Evolutionary conservation across 2,113 vertebrate genomes (phyloP).

Genomic region (Zootoca vivipara): DNA sequence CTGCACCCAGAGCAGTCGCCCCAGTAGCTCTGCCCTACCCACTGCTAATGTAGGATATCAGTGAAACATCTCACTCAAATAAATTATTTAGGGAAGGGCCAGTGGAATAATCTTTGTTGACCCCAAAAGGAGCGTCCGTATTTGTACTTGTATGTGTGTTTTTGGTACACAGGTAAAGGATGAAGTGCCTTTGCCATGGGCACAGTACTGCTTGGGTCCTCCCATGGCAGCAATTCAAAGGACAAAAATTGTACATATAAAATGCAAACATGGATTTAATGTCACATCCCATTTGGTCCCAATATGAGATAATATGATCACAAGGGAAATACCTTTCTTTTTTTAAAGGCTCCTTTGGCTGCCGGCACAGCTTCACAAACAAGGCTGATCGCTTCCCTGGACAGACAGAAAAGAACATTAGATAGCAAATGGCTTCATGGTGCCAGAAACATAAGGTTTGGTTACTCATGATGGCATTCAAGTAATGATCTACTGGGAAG

Average conservation of each 20-base stretch:
- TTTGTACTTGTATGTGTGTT: not conserved
- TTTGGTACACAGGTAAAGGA: not conserved
- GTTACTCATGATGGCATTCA: not conserved
- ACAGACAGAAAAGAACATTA: slow-evolving; percentile 59
- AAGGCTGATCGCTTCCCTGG: slow-evolving; percentile 95
- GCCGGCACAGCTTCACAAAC: slow-evolving; percentile 94
- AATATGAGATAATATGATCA: not conserved
- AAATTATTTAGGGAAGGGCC: too few relatives aligned
- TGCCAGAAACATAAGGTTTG: not conserved
- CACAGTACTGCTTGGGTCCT: not conserved
- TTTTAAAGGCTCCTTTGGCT: slow-evolving; percentile 93
- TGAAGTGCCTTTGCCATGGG: too few relatives aligned
- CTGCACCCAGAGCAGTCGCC: too few relatives aligned
- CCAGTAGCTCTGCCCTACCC: too few relatives aligned
- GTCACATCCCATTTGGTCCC: not conserved
- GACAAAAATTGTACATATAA: not conserved
- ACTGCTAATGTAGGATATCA: not conserved
- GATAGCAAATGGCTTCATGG: slow-evolving; percentile 39
- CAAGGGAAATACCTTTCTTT: slow-evolving; percentile 89
- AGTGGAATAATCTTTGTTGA: not conserved
- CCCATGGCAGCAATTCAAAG: not conserved
- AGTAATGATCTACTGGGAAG: not conserved
- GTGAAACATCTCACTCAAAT: not conserved
- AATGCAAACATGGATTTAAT: not conserved
- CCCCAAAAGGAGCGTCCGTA: not conserved